Percentiles rank a stretch among this genome's conserved stretches.
phyloP scores from a whole-genome alignment of 2,888 invertebrate species.

The Agrochola litura region DNA sequence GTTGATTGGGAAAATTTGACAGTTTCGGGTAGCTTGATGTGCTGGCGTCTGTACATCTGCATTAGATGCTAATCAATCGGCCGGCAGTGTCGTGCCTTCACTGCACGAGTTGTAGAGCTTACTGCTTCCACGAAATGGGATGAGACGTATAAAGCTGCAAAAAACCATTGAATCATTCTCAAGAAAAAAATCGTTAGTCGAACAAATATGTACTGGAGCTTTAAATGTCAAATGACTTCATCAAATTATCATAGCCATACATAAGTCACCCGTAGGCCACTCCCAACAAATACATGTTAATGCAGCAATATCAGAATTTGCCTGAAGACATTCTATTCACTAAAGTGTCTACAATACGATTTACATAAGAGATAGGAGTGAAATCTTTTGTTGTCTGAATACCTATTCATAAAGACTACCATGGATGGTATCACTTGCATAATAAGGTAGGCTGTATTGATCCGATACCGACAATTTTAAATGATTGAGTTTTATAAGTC shows the following conservation, averaged over 20 bases:
- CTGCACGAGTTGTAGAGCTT: conserved; percentile 12
- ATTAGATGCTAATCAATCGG: conserved; percentile 32
- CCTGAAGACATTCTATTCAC: conserved; percentile 79
- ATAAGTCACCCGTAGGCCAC: conserved; percentile 75
- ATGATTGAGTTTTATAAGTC: conserved; percentile 43
- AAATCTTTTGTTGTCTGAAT: conserved; percentile 86
- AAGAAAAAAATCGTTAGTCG: conserved; percentile 45
- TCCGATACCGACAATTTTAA: conserved; percentile 60
- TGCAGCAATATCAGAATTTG: conserved; percentile 76
- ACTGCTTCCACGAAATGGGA: conserved; percentile 20
- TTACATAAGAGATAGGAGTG: conserved; percentile 83
- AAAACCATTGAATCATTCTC: conserved; percentile 17
- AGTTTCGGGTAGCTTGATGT: no score
- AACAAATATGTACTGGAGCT: conserved; percentile 64
- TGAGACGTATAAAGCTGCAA: conserved; percentile 30
- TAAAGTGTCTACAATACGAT: conserved; percentile 75
- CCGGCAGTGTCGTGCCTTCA: conserved; percentile 4
- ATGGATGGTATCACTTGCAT: conserved; percentile 76
- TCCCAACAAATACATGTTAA: conserved; percentile 79
- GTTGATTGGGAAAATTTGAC: no score
- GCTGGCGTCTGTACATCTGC: no score
- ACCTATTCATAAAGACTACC: conserved; percentile 79
- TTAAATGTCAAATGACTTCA: conserved; percentile 82
- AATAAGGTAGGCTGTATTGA: conserved; percentile 71
- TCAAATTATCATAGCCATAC: conserved; percentile 79